phyloP scores from a whole-genome alignment of 2,797 vertebrate genomes.

The Atherinosoma microstoma region DNA sequence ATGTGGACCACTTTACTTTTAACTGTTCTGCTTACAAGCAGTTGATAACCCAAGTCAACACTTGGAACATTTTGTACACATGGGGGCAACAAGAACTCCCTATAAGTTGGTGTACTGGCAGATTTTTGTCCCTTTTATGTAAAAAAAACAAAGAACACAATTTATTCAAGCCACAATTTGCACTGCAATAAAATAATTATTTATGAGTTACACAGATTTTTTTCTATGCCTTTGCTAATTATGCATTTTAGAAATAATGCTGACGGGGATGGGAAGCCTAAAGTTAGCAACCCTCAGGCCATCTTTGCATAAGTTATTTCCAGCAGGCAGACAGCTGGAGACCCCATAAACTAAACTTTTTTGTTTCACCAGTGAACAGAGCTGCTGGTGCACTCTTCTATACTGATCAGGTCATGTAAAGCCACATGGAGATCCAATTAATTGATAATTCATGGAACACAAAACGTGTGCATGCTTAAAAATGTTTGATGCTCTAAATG shows the following conservation, averaged over 20 bases:
- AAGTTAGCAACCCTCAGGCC: background rate
- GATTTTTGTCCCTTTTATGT: background rate
- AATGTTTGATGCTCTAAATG: slow-evolving; percentile 25
- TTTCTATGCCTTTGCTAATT: slow-evolving; percentile 13
- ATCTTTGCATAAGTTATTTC: slow-evolving; percentile 11
- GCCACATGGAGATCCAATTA: background rate
- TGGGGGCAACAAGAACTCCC: background rate
- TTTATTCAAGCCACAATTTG: background rate
- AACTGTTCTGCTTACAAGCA: background rate
- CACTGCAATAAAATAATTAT: background rate
- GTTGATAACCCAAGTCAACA: background rate
- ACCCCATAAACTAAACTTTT: slow-evolving; percentile 4
- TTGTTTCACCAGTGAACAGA: background rate
- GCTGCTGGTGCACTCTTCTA: background rate
- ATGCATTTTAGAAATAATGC: slow-evolving; percentile 15
- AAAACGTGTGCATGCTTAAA: slow-evolving; percentile 18
- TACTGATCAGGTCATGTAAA: slow-evolving; percentile 1
- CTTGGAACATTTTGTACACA: background rate
- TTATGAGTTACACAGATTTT: background rate
- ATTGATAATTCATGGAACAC: slow-evolving; percentile 17
- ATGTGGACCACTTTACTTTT: background rate
- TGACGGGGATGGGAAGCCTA: slow-evolving; percentile 4
- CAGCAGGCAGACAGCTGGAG: background rate
- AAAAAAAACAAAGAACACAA: background rate
- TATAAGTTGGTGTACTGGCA: background rate